These are phyloP conservation scores for Cerastis leucographa DNA, from an alignment of 2,888 invertebrate species.

Conservation along the genomic window DNA sequence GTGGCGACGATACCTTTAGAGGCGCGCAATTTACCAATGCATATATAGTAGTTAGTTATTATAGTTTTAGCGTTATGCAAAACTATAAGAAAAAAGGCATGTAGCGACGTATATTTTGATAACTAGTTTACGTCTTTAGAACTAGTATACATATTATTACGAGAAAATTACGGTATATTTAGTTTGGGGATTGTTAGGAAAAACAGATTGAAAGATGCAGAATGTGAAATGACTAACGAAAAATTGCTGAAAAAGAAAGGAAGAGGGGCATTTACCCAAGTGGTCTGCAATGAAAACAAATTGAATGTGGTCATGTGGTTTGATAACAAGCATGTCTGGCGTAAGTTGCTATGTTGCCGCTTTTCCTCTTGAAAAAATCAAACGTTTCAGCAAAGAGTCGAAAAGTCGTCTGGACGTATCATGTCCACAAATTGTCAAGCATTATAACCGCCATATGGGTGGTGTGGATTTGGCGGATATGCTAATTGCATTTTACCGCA, in stretches of 20 bases:
- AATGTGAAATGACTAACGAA: constrained; percentile 33
- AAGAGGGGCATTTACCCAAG: constrained; percentile 41
- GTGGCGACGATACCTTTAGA: no score
- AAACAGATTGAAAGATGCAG: constrained; percentile 52
- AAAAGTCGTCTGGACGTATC: no score
- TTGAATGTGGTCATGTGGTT: constrained; percentile 57
- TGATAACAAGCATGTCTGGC: constrained; percentile 60
- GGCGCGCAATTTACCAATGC: no score
- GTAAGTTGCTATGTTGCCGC: constrained; percentile 46
- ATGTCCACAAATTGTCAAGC: no score
- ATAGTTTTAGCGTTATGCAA: neutral
- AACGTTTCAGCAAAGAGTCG: constrained; percentile 11
- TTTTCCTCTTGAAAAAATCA: constrained; percentile 21
- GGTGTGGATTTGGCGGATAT: no score
- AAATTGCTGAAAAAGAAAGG: constrained; percentile 46
- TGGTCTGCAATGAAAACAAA: constrained; percentile 49
- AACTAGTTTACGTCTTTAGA: no score
- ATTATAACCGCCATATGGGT: no score
- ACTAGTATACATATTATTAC: neutral
- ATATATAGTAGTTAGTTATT: no score
- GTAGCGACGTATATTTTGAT: neutral
- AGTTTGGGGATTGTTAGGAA: constrained; percentile 48
- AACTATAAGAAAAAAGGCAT: neutral
- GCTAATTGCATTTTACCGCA: no score
- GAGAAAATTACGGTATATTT: constrained; percentile 37